Conservation (phyloP, 1,140 invertebrate species). For the Pseudomyrmex sp. region DNA sequence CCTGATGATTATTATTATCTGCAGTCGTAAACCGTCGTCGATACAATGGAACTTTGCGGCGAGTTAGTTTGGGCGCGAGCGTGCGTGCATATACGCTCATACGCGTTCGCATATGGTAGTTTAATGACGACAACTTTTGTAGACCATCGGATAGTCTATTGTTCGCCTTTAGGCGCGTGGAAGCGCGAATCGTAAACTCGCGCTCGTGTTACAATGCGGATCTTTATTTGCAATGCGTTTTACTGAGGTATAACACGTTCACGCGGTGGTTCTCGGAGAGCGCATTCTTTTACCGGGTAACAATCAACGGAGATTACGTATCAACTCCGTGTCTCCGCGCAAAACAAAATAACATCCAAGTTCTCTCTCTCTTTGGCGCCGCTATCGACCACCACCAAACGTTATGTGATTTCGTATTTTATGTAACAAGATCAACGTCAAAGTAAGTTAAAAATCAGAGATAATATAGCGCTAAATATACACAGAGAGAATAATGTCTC, state of each 20-base stretch:
- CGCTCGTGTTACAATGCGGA: conserved; percentile 40
- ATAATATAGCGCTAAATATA: background rate
- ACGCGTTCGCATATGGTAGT: conserved; percentile 40
- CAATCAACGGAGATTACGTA: conserved; percentile 36
- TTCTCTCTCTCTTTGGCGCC: background rate
- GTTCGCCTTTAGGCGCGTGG: conserved; percentile 26
- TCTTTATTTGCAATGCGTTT: conserved; percentile 27
- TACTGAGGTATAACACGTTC: background rate
- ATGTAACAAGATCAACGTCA: conserved; percentile 3
- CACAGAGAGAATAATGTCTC: background rate
- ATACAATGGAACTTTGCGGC: conserved; percentile 52
- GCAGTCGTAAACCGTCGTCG: conserved; percentile 37
- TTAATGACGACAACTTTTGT: conserved; percentile 58
- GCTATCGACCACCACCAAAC: background rate
- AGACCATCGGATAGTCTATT: conserved; percentile 38
- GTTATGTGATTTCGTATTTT: background rate
- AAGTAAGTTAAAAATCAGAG: background rate
- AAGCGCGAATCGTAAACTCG: conserved; percentile 47
- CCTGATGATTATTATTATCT: conserved; percentile 59
- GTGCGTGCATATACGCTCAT: conserved; percentile 11
- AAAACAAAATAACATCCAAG: background rate
- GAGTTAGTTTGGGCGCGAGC: conserved; percentile 39
- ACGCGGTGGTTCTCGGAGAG: background rate
- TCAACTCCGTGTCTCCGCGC: background rate
- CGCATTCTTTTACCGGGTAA: conserved; percentile 5